phyloP scores from a whole-genome alignment of 37 sponge, comb jelly and placozoan species.

The Chondrosia reniformis region DNA sequence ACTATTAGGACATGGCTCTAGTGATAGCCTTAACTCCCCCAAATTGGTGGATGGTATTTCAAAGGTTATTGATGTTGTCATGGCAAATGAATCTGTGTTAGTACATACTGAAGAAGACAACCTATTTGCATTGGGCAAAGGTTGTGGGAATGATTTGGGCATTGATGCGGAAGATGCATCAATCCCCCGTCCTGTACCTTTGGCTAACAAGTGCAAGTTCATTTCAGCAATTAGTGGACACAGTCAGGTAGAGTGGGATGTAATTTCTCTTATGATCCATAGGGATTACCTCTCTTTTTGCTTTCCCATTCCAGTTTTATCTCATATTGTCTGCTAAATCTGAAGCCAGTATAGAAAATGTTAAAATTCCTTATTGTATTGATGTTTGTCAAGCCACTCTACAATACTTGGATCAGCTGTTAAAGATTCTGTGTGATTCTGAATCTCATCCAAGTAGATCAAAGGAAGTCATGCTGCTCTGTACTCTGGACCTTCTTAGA shows the following conservation, averaged over 20 bases:
- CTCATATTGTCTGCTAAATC: no score
- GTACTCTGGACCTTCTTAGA: conserved; percentile 68
- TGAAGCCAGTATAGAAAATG: no score
- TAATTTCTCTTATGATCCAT: no score
- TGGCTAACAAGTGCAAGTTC: conserved; percentile 34
- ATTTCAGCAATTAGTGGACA: conserved; percentile 46
- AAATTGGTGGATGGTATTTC: conserved; percentile 44
- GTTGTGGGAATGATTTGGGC: conserved; percentile 54
- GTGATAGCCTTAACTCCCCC: conserved; percentile 45
- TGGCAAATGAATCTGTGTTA: conserved; percentile 58
- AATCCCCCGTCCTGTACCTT: conserved; percentile 37
- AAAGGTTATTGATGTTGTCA: conserved; percentile 43
- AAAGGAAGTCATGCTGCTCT: conserved; percentile 77
- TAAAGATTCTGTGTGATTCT: conserved; percentile 58
- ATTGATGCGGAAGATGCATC: conserved; percentile 31
- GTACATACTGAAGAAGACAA: conserved; percentile 60
- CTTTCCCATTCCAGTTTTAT: no score
- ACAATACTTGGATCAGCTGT: conserved; percentile 60
- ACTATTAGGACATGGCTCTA: conserved; percentile 63
- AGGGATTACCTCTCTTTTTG: no score
- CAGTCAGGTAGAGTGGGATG: no score
- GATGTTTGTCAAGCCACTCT: conserved; percentile 64
- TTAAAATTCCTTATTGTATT: conserved; percentile 89
- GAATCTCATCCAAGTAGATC: conserved; percentile 27
- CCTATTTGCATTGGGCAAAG: conserved; percentile 82